Evolutionary conservation across 1,140 invertebrate species (phyloP), one percentile per base, ranked within the genome.

Genomic region (Bathynomus jamesi): DNA sequence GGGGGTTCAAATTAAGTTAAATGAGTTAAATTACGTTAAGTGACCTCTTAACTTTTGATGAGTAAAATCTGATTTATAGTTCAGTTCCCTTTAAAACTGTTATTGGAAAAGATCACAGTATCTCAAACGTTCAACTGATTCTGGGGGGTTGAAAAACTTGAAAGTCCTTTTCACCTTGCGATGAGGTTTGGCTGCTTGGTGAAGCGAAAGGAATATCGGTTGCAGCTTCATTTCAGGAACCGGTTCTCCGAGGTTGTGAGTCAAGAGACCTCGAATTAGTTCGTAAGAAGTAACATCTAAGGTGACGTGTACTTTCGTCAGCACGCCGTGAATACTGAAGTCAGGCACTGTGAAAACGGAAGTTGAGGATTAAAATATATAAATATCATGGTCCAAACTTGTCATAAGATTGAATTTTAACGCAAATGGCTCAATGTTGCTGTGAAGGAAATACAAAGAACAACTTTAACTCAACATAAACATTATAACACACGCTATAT

Each of bases 221-320:
- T 53, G 40, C 13, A 53, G 40, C 40, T 53, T 53, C 40, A 78
- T 60, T 27, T 76, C 67, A n/a, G 76, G 90, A 13, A 96, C 83
- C 72, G 87, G 87, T 82, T 99, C 96, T 17, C 94, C 95, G 60
- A 99, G 88, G 84, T 99, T 99, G 80, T 94, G 91, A 0, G 89
- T 87, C 0, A 99, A 83, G 25, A 99, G 84, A 27, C 94, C 95
- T 64, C 92, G 87, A 24, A 98, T 88, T 10, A 98, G 81, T 81
- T 90, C 89, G 81, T 97, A 98, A 80, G 97, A 94, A 17, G 87
- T 84, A 24, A 90, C 85, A 83, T 95, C 90, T 25, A 98, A 80
- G n/a, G 88, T 86, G 70, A 89, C 89, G 79, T 92, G 88, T 74
- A 97, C 87, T 28, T 92, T 94, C 0, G 93, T 93, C 60, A 98